phyloP scores from a whole-genome alignment of 2,888 invertebrate species.

The Ennomos erosarius region DNA sequence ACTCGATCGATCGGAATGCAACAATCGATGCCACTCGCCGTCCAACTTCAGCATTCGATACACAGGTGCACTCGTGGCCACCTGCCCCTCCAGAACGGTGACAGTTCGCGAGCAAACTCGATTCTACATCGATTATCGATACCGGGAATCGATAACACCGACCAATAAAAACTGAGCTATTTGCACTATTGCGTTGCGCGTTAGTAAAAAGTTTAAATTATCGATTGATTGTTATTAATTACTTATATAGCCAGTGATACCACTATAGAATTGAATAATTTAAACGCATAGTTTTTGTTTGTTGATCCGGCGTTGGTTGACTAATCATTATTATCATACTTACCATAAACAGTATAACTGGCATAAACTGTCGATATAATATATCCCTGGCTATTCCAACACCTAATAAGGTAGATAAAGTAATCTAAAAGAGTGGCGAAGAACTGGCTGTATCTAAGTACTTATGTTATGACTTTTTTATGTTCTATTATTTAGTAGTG shows the following conservation, averaged over 20 bases:
- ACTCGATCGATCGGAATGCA: conserved; percentile 59
- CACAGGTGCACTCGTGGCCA: conserved; percentile 74
- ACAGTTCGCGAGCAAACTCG: conserved; percentile 33
- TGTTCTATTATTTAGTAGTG: too few relatives aligned
- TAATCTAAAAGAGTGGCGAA: too few relatives aligned
- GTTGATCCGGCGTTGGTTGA: too few relatives aligned
- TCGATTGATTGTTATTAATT: not conserved
- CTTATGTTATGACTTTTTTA: too few relatives aligned
- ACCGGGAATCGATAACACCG: conserved; percentile 32
- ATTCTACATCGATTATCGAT: conserved; percentile 25
- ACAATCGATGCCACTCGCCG: conserved; percentile 39
- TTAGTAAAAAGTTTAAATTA: conserved; percentile 1
- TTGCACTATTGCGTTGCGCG: conserved; percentile 6
- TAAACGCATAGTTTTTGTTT: too few relatives aligned
- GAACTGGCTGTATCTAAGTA: too few relatives aligned
- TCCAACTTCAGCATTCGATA: conserved; percentile 49
- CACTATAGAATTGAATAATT: too few relatives aligned
- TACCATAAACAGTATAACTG: too few relatives aligned
- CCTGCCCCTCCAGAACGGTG: conserved; percentile 56
- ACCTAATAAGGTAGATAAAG: too few relatives aligned
- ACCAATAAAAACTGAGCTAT: conserved; percentile 31
- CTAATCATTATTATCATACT: too few relatives aligned
- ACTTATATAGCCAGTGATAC: not conserved
- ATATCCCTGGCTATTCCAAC: too few relatives aligned
- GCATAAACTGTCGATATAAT: too few relatives aligned